Base-by-base conservation (phyloP, 1,140 invertebrate species). In the Physella acuta region DNA sequence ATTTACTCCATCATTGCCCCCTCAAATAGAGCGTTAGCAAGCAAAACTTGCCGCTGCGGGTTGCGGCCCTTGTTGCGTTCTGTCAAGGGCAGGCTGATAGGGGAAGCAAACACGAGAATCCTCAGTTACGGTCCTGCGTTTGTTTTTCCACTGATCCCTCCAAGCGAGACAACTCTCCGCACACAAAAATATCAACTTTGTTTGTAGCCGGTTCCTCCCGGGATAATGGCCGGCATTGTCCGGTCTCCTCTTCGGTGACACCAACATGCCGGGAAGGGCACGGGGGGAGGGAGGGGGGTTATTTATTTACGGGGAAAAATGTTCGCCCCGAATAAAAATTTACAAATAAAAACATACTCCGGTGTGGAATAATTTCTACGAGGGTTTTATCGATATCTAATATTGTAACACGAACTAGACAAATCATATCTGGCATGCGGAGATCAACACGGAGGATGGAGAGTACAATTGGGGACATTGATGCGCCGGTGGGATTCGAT, bases 81-180 rank as follows among this genome's bases (percentile, higher is more conserved):
- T 61, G 59, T 61, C 59, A 61, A 61, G 59, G 59, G 1, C 59
- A 44, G 59, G 36, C 33, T 61, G 24, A 61, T 2, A 36, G 17
- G 36, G 36, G 5, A 36, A 36, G 59, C 59, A 61, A 61, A 61
- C 59, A 61, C 39, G 31, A 61, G 39, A 36, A 61, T 61, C 59
- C 59, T 33, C 28, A 26, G 2, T 36, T 16, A 24, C 28, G 59
- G 34, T 36, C 37, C 31, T 36, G 36, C n/a, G 59, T 61, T 61
- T 61, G 59, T 61, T 61, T 61, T 60, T 61, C 37, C 14, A 34
- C 33, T 61, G 59, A 61, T 61, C 59, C 59, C 37, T 24, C 36
- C 33, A 61, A 34, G 11, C 33, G 28, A n/a, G 36, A 24, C n/a
- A 61, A 39, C 26, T 39, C 33, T 61, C 11, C 16, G 59, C 36